These are phyloP conservation scores for Percopsis omiscomaycus DNA, from an alignment of 2,797 vertebrate species.

Conservation along the genomic window DNA sequence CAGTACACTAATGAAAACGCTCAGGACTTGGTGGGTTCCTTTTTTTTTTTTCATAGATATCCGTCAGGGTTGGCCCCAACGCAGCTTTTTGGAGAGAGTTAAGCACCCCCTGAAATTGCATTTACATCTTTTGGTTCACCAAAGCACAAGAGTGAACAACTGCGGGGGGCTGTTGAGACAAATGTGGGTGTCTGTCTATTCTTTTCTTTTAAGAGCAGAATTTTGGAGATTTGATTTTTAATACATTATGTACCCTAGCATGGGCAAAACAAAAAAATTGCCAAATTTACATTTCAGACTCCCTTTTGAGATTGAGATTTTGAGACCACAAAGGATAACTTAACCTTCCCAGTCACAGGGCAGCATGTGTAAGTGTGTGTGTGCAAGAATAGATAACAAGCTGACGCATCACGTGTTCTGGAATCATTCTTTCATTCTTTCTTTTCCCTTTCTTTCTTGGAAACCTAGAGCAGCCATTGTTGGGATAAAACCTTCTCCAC, in stretches of 20 bases:
- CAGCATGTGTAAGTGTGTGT: background rate
- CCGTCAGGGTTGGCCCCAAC: background rate
- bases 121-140: background rate
- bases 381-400: background rate
- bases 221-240: too few relatives aligned
- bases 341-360: background rate
- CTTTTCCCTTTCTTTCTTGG: too few relatives aligned
- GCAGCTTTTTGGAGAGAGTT: background rate
- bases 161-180: background rate
- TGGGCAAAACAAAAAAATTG: too few relatives aligned
- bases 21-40: constrained; percentile 1
- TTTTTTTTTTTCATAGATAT: background rate
- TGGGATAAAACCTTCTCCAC: too few relatives aligned
- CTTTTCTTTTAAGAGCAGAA: background rate
- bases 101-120: background rate
- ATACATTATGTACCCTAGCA: too few relatives aligned
- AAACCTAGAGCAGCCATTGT: too few relatives aligned
- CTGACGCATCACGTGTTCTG: too few relatives aligned
- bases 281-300: too few relatives aligned
- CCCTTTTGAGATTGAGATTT: constrained; percentile 6
- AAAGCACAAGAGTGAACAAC: background rate
- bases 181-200: background rate
- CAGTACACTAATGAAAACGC: constrained; percentile 1
- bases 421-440: too few relatives aligned
- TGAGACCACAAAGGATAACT: constrained; percentile 15